Evolutionary conservation across 2,797 vertebrate genomes (phyloP), one percentile per base, ranked within the genome.

Genomic region (Meda fulgida): DNA sequence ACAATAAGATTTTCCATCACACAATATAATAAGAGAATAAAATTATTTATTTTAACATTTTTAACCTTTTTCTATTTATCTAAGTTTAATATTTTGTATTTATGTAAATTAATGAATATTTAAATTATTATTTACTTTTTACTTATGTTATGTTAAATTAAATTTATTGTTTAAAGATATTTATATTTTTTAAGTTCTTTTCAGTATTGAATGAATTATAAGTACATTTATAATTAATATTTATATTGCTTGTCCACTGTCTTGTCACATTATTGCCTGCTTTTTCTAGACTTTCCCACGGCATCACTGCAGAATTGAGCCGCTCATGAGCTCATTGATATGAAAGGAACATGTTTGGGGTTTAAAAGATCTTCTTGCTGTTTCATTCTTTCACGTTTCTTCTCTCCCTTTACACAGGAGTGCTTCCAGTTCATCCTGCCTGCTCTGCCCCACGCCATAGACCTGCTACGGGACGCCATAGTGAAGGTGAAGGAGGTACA

Each of bases 371-470:
- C 11, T 14, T 80, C 51, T 58, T 1, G 8, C 13, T 5, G 1
- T 63, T 73, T 77, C 31, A 7, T 40, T 58, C 13, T 55, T 51
- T 80, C 13, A 5, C 43, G 40, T 18, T 80, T 23, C 11, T 34
- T 36, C 58, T 46, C 13, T 80, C 1, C 29, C n/a, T 77, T 78
- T 51, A 48, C 65, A 16, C 91, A 99, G 98, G 98, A 99, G 97
- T 99, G 98, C 93, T 99, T 99, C 94, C 98, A 99, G 94, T 99
- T 99, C 94, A 97, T 99, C 94, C 94, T 99, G 94, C 98, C 98
- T 86, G 98, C 98, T 90, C 96, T 99, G 95, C 98, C 98, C 92
- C 98, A 99, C 0, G 98, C 98, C 93, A 97, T 99, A 84, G 98
- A 99, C 92, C 96, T 99, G 91, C 95, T 99, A 95, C 96, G 98